phyloP scores from a whole-genome alignment of 2,113 vertebrate species.

The Pterocles gutturalis region DNA sequence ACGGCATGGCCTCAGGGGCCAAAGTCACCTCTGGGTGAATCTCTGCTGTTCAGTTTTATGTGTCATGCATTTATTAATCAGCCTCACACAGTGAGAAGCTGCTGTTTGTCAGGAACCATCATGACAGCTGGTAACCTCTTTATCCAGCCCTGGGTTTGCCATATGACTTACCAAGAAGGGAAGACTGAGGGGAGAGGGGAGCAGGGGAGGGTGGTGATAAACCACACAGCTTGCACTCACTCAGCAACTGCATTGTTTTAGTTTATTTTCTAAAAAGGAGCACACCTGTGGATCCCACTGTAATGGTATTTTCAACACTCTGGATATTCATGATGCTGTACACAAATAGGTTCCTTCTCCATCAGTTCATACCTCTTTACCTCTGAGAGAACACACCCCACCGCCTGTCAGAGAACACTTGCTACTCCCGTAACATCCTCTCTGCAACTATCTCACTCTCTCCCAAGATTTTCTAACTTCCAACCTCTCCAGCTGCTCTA shows the following conservation, averaged over 20 bases:
- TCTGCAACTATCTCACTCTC: background rate
- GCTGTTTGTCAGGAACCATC: background rate
- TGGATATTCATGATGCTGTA: background rate
- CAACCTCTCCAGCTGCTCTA: background rate
- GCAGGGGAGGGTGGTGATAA: background rate
- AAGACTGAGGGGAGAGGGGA: background rate
- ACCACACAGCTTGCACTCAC: background rate
- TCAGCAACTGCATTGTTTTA: background rate
- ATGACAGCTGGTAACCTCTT: background rate
- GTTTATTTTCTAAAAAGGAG: background rate
- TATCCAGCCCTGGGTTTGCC: background rate
- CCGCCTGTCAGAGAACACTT: background rate
- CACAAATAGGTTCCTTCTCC: background rate
- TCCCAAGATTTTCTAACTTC: background rate
- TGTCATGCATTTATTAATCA: background rate
- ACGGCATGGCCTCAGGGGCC: background rate
- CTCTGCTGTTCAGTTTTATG: background rate
- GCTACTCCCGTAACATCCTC: background rate
- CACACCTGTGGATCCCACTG: background rate
- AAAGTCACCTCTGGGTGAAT: background rate
- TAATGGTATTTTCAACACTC: background rate
- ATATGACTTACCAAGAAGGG: background rate
- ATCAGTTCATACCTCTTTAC: background rate
- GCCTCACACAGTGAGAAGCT: background rate
- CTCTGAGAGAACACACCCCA: rapidly evolving